Base-by-base conservation (phyloP, 2,888 invertebrate species). In the Eupelmus urozonus region DNA sequence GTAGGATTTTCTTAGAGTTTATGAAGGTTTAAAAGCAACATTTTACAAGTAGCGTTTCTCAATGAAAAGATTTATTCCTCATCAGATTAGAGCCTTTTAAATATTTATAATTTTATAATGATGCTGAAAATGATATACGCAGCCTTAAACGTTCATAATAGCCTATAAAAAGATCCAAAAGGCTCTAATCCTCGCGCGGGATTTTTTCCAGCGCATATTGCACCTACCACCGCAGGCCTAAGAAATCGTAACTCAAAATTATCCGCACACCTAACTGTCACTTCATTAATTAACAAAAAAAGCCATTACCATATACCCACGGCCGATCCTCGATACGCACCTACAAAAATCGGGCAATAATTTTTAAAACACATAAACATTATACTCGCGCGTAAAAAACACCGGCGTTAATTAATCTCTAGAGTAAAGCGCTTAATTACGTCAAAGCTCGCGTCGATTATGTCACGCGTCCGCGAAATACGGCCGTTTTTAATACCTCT, bases 281-380 rank as follows among this genome's bases (percentile, higher is more conserved):
- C 51, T 23, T 66, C 71, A 53, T 77, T 71, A 71, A 77, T 72
- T 77, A 66, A 60, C 25, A 25, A 66, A n/a, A n/a, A n/a, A 34
- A 66, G 27, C 42, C 25, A 59, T 66, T 60, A 66, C 51, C 70
- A 2, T n/a, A 4, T n/a, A 13, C 4, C 27, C 2, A 13, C 18
- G n/a, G n/a, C 29, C 63, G 25, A 77, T 78, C 77, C 76, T 76
- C 55, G 60, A 65, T 74, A 76, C 76, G 53, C 53, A 18, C 20
- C 53, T 2, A 53, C 53, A 45, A 34, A 34, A 34, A 1, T 11
- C 66, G 25, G 11, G 16, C 57, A 27, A 45, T 45, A 29, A 67
- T 60, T 69, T 53, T 34, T 20, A 7, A 34, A 40, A 34, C 11
- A 16, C 27, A 45, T 65, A 65, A 65, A 65, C 42, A n/a, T 13